A percentile compares a stretch with the other conserved stretches of the same genome.
phyloP scores from a whole-genome alignment of 2,113 vertebrate genomes.

The Passerina amoena region DNA sequence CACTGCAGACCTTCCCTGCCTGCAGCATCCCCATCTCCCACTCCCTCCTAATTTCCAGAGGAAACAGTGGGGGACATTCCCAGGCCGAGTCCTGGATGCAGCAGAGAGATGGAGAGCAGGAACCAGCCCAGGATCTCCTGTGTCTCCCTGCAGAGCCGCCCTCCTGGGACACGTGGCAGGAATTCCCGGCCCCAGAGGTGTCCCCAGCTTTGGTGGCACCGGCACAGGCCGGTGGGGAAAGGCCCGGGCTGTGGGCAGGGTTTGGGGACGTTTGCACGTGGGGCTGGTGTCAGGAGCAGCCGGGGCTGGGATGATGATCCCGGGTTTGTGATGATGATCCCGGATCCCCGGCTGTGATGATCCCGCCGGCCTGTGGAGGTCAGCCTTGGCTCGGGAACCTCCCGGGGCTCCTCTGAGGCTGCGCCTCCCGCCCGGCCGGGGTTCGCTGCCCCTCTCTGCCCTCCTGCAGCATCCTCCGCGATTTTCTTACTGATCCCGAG shows the following conservation, averaged over 20 bases:
- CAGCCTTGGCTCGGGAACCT: slow-evolving; percentile 14
- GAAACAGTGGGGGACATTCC: too few relatives aligned
- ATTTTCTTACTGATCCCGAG: fast-evolving
- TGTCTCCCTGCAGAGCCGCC: fast-evolving
- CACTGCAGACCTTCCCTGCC: background rate
- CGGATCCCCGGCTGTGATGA: background rate
- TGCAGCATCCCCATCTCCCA: background rate
- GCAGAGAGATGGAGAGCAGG: background rate
- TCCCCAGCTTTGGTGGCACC: fast-evolving
- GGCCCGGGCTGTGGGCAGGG: fast-evolving
- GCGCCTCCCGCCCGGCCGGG: fast-evolving
- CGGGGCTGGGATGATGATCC: background rate
- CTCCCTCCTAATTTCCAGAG: background rate
- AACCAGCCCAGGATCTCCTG: background rate
- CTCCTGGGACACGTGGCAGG: background rate
- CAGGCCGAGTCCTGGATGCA: background rate
- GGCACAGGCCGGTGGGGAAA: fast-evolving
- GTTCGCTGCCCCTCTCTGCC: background rate
- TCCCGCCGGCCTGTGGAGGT: slow-evolving; percentile 29
- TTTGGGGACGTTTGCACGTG: fast-evolving
- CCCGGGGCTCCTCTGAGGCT: background rate
- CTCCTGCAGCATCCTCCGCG: background rate
- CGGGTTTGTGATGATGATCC: too few relatives aligned
- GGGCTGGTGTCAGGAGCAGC: background rate
- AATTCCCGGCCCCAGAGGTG: fast-evolving